Evolutionary conservation across 1,140 invertebrate genomes (phyloP), one percentile per base, ranked within the genome.

Genomic region (Drosophila sulfurigaster): DNA sequence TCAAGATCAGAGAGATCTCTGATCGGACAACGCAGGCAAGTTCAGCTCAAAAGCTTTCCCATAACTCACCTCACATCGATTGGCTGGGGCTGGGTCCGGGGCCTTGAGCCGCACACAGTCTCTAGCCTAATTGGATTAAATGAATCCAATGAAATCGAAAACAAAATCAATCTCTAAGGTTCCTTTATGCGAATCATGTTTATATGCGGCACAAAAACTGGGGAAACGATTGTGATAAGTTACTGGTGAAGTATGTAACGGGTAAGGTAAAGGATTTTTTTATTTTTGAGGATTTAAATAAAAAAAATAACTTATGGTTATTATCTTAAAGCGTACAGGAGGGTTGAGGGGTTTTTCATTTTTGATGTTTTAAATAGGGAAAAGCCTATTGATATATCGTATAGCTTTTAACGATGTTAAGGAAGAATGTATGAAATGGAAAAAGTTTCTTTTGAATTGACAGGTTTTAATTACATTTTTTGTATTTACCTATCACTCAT

Each of bases 81-180:
- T 13, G 25, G 43, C 7, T 25, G 20, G 20, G 3, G 20, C 20
- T 25, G 20, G 20, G 20, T 25, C 20, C 56, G 59, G 38, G 56
- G 68, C 60, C 62, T 64, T 63, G 43, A 54, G 20, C 49, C 67
- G 46, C 78, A 64, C 45, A 15, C 43, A 48, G 54, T 54, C 82
- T 89, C 82, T 89, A 85, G 58, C 85, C 85, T 89, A 89, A 89
- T 89, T 89, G 85, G 85, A 89, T 89, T 89, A 89, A 87, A 63
- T 54, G 78, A 76, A 72, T 79, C 72, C 79, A 75, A 75, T 81
- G 77, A 82, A 89, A 89, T 72, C 81, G 85, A 85, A 85, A 86
- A 75, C 81, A 81, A 85, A 81, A 79, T 79, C 85, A 78, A 88
- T 79, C 59, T 73, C 75, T 46, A 16, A 62, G 48, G 60, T 68